Percentiles rank a stretch among this genome's conserved stretches.
Evolutionary conservation across 2,797 vertebrate genomes (phyloP).

Genomic region (Urosaurus nigricauda): DNA sequence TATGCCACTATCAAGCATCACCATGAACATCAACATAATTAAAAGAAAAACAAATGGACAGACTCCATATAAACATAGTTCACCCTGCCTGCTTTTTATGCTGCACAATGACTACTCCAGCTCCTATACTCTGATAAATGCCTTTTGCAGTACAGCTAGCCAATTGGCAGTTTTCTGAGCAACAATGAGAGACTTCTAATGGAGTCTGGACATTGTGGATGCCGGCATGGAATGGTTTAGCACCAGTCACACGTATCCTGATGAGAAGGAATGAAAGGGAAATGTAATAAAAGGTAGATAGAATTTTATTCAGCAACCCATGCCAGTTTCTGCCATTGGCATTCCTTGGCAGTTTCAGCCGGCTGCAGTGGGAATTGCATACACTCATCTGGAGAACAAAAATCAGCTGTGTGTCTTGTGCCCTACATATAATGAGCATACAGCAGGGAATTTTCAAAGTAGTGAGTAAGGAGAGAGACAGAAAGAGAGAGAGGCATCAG

Average conservation of each 20-base stretch:
- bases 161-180: slow-evolving; percentile 8
- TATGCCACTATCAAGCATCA: neutral
- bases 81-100: neutral
- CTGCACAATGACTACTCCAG: neutral
- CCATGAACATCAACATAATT: neutral
- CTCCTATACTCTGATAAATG: neutral
- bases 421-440: neutral
- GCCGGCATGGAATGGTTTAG: slow-evolving; percentile 9
- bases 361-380: slow-evolving; percentile 28
- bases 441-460: slow-evolving; percentile 16
- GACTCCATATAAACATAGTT: neutral
- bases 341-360: slow-evolving; percentile 24
- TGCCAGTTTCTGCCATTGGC: slow-evolving; percentile 24
- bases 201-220: neutral
- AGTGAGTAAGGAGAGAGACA: neutral
- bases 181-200: slow-evolving; percentile 18
- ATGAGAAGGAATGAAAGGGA: slow-evolving; percentile 3
- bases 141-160: neutral
- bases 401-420: slow-evolving; percentile 16
- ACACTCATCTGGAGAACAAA: slow-evolving; percentile 15
- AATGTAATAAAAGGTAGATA: slow-evolving; percentile 24
- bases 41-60: neutral
- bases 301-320: slow-evolving; percentile 12
- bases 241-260: neutral
- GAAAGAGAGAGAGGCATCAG: neutral